A percentile compares a stretch with the other conserved stretches of the same genome.
These are phyloP conservation scores for Brachyalestes nurse DNA, from an alignment of 2,797 vertebrate genomes.

Conservation along the genomic window DNA sequence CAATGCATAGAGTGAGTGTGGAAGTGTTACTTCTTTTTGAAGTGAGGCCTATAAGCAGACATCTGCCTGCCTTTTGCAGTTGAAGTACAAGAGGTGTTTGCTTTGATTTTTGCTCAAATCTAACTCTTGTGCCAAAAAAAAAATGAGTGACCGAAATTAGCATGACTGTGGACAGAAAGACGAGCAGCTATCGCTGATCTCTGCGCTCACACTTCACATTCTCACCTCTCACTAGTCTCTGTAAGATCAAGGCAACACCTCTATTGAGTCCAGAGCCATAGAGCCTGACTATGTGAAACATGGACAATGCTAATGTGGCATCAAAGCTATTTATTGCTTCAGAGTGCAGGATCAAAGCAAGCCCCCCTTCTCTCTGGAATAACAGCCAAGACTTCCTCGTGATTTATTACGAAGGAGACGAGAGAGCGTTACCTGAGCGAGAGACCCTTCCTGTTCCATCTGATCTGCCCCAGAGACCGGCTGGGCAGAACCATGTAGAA, in stretches of 20 bases:
- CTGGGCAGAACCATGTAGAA: conserved; percentile 23
- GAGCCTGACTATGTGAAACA: conserved; percentile 47
- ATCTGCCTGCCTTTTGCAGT: conserved; percentile 19
- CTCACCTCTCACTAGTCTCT: conserved; percentile 45
- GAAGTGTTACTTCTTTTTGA: conserved; percentile 34
- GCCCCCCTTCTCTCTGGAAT: conserved; percentile 6
- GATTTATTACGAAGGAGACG: conserved; percentile 49
- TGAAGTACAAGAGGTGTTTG: conserved; percentile 30
- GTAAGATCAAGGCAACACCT: conserved; percentile 58
- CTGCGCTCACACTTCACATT: conserved; percentile 48
- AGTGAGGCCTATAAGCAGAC: conserved; percentile 20
- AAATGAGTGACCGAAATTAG: conserved; percentile 55
- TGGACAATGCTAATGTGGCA: conserved; percentile 50
- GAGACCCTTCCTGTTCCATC: background rate
- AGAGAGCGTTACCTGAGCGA: conserved; percentile 51
- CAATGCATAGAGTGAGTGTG: background rate
- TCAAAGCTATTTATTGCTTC: conserved; percentile 56
- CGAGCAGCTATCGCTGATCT: conserved; percentile 28
- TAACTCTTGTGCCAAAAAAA: conserved; percentile 27
- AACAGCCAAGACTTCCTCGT: conserved; percentile 46
- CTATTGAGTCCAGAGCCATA: conserved; percentile 49
- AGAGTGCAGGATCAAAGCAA: conserved; percentile 57
- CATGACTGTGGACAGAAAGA: conserved; percentile 51
- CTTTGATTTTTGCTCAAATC: conserved; percentile 35
- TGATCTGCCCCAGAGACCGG: conserved; percentile 5